Conservation (phyloP, 1,140 invertebrate genomes). For the Caenorhabditis elegans region DNA sequence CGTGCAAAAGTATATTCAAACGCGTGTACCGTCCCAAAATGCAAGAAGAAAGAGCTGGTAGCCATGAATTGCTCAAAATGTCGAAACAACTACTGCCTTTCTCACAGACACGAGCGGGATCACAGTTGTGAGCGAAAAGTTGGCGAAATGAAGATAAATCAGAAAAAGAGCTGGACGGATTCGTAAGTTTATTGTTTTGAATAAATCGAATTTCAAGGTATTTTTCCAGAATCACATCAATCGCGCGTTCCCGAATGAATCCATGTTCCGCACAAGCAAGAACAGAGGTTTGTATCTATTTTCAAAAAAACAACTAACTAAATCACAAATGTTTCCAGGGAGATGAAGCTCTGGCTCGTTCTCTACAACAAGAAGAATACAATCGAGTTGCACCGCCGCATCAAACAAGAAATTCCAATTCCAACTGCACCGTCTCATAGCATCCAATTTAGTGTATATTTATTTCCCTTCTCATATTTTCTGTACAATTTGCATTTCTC, state of each 20-base stretch:
- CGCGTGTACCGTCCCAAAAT: not conserved
- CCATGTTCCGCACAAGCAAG: not conserved
- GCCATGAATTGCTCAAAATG: constrained; percentile 1
- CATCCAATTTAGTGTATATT: not conserved
- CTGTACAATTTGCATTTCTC: not conserved
- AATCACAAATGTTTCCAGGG: no score
- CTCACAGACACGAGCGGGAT: not conserved
- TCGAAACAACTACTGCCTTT: not conserved
- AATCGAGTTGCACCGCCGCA: not conserved
- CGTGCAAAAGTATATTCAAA: not conserved
- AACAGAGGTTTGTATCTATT: not conserved
- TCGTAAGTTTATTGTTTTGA: constrained; percentile 26
- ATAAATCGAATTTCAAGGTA: no score
- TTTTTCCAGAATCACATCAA: not conserved
- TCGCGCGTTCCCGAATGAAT: not conserved
- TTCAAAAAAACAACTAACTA: no score
- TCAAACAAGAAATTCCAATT: not conserved
- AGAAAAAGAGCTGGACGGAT: not conserved
- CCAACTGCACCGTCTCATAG: not conserved
- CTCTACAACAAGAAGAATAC: not conserved
- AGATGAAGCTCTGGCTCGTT: not conserved
- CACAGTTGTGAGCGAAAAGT: not conserved
- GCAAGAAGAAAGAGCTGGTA: constrained; percentile 2
- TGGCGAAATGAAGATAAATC: not conserved
- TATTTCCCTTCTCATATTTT: not conserved